phyloP scores from a whole-genome alignment of 2,888 invertebrate species.

The Dromius quadrimaculatus region DNA sequence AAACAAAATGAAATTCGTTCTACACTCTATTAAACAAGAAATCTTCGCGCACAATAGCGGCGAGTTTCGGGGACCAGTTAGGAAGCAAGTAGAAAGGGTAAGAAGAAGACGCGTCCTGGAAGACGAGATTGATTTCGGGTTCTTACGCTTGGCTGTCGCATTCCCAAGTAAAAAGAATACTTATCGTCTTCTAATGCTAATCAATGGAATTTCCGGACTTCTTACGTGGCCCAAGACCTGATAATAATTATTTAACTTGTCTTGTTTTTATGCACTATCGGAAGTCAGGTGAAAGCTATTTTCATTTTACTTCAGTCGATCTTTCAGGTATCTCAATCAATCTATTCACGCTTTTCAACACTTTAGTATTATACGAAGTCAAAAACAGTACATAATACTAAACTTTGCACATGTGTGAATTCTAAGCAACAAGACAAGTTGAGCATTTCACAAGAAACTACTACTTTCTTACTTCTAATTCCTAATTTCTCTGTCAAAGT shows the following conservation, averaged over 20 bases:
- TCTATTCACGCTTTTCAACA: no score
- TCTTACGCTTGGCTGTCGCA: constrained; percentile 35
- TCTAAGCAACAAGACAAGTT: no score
- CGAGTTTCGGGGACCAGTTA: background rate
- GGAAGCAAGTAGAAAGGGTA: background rate
- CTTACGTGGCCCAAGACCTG: background rate
- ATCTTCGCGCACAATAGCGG: constrained; percentile 36
- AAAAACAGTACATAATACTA: no score
- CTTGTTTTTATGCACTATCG: constrained; percentile 14
- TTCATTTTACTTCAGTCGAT: background rate
- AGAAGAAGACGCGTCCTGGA: background rate
- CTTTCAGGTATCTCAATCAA: no score
- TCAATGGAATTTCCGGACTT: constrained; percentile 46
- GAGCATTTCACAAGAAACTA: no score
- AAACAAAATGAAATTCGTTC: constrained; percentile 49
- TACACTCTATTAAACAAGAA: constrained; percentile 51
- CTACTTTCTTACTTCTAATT: no score
- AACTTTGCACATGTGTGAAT: no score
- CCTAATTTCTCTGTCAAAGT: constrained; percentile 9
- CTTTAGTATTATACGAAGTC: no score
- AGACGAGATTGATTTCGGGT: constrained; percentile 48
- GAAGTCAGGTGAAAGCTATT: constrained; percentile 26
- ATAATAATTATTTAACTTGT: constrained; percentile 41
- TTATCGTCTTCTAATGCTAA: constrained; percentile 51
- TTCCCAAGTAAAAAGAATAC: constrained; percentile 41